Base-by-base conservation (phyloP, 2,888 invertebrate genomes). In the Pasiphila rectangulata region DNA sequence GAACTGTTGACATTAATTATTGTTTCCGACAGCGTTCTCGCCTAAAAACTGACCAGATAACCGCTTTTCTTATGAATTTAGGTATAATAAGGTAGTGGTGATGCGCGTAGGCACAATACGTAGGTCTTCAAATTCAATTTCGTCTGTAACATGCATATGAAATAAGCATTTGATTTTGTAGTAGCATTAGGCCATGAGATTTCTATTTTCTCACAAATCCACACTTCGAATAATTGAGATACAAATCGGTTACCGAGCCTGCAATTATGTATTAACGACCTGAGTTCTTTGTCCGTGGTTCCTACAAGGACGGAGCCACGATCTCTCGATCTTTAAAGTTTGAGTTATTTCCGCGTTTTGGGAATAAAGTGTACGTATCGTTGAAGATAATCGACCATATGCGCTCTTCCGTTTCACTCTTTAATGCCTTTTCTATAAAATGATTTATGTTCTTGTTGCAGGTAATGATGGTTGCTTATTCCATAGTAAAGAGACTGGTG, bases 271-370 rank as follows among this genome's bases (percentile, higher is more conserved):
- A 19, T 9, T 2, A 15, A 15, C 15, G 16, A 16, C 2, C 16
- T n/a, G n/a, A n/a, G 43, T 43, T 46, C 51, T 51, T 56, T 52
- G 54, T 57, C 49, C 37, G 37, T 37, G 25, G 30, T 37, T 45
- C 39, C 2, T 46, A 29, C 48, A 57, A 54, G 50, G 57, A 50
- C 52, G 30, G 6, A 1, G n/a, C 9, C 34, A 43, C 38, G 35
- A 45, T 45, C 34, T 43, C 43, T 46, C 44, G 41, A 47, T 45
- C 21, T 36, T 27, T n/a, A 24, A 44, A 40, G 10, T 32, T 38
- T 20, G 17, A 41, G 27, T 16, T 16, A 25, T 25, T 45, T 45
- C 45, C 45, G 41, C 23, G 17, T 34, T 34, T 4, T 19, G 30
- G 17, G 32, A n/a, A n/a, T n/a, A n/a, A n/a, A n/a, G 16, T 19